Evolutionary conservation across 2,888 invertebrate genomes (phyloP).

Genomic region (Incurvaria masculella): DNA sequence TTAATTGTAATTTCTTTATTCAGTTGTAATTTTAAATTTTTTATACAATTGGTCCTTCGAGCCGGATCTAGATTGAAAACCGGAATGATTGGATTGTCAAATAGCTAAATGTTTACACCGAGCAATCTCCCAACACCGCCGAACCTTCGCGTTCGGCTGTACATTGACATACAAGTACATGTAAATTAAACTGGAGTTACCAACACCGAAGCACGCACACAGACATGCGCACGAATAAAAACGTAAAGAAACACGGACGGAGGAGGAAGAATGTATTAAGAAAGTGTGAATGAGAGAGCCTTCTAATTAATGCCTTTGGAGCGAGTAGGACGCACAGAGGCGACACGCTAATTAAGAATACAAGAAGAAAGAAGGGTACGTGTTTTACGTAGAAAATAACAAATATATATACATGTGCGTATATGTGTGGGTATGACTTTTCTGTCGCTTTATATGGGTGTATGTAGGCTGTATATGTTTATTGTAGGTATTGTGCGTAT

Average conservation of each 20-base stretch:
- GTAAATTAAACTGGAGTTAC: conserved; percentile 52
- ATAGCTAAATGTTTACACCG: too few relatives aligned
- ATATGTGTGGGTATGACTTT: conserved; percentile 15
- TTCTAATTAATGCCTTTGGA: conserved; percentile 45
- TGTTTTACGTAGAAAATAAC: conserved; percentile 51
- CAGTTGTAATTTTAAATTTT: too few relatives aligned
- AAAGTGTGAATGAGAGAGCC: conserved; percentile 52
- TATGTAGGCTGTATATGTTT: neutral
- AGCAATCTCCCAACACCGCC: too few relatives aligned
- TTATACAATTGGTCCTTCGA: too few relatives aligned
- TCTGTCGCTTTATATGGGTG: neutral
- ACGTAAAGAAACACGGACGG: conserved; percentile 53
- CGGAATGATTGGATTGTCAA: too few relatives aligned
- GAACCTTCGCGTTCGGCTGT: conserved; percentile 28
- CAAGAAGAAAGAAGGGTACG: conserved; percentile 60
- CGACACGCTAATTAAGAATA: conserved; percentile 68
- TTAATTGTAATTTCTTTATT: too few relatives aligned
- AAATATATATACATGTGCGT: conserved; percentile 40
- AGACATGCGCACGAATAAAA: conserved; percentile 57
- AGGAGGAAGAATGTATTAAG: conserved; percentile 59
- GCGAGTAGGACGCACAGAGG: conserved; percentile 38
- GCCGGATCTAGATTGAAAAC: too few relatives aligned
- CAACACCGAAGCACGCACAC: conserved; percentile 30
- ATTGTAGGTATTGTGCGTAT: neutral
- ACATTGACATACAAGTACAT: conserved; percentile 55